Conservation (phyloP, 2,797 vertebrate genomes). For the Lemur catta region DNA sequence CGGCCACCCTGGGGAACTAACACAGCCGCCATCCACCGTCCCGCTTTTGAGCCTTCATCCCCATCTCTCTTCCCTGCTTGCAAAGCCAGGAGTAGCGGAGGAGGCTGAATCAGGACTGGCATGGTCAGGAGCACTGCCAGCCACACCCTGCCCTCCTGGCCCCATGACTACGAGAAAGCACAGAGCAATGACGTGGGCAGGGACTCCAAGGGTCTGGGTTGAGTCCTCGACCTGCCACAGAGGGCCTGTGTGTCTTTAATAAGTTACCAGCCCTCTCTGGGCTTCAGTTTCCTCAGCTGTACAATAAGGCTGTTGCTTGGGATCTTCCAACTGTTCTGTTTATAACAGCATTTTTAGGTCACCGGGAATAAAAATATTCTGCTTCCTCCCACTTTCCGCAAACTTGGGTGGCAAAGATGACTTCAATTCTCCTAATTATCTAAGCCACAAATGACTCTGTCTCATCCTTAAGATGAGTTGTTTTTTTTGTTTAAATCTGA, state of each 20-base stretch:
- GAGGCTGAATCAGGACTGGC: not conserved
- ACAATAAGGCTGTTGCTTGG: not conserved
- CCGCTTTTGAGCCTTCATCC: too few species aligned
- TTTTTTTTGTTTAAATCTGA: not conserved
- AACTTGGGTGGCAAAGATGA: conserved; percentile 53
- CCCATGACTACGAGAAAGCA: not conserved
- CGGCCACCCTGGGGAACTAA: not conserved
- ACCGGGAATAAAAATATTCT: conserved; percentile 68
- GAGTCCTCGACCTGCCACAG: not conserved
- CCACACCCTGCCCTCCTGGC: not conserved
- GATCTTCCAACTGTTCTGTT: conserved; percentile 44
- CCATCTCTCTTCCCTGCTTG: not conserved
- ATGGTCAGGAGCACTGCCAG: not conserved
- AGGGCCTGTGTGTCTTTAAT: not conserved
- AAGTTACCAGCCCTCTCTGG: not conserved
- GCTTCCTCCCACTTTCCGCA: conserved; percentile 55
- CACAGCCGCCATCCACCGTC: too few species aligned
- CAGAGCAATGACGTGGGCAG: not conserved
- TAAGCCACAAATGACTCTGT: not conserved
- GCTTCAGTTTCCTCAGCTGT: not conserved
- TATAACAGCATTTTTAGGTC: conserved; percentile 57
- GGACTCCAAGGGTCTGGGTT: not conserved
- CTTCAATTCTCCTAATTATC: conserved; percentile 30
- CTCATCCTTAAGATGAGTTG: not conserved
- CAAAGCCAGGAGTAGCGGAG: not conserved